phyloP scores from a whole-genome alignment of 2,113 vertebrate genomes.

The Zosterops lateralis region DNA sequence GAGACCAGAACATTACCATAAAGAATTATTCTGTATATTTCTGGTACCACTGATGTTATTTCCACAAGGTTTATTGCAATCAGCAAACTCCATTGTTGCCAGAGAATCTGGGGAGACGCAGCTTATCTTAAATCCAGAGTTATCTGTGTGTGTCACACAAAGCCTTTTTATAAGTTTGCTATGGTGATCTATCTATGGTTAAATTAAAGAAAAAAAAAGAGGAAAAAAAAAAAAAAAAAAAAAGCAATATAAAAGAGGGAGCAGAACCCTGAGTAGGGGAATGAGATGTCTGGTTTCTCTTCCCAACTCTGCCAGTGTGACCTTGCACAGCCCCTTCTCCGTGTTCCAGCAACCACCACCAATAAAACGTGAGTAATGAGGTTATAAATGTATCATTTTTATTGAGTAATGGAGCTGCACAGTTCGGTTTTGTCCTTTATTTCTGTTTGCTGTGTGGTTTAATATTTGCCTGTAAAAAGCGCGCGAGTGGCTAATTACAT shows the following conservation, averaged over 20 bases:
- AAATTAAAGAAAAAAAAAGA: background rate
- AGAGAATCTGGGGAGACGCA: background rate
- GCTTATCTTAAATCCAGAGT: background rate
- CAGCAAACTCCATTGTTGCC: background rate
- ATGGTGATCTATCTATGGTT: background rate
- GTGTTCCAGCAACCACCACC: background rate
- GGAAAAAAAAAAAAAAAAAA: background rate
- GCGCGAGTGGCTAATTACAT: constrained; percentile 8
- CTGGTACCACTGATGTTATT: background rate
- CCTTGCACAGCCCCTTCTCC: constrained; percentile 19
- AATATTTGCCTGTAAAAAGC: background rate
- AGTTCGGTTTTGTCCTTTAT: background rate
- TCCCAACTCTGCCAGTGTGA: background rate
- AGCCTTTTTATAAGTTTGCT: background rate
- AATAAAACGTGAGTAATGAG: constrained; percentile 51
- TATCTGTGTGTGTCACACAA: background rate
- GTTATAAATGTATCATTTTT: constrained; percentile 44
- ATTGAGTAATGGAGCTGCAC: background rate
- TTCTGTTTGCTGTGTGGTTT: constrained; percentile 28
- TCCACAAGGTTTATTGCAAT: background rate
- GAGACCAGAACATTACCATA: background rate
- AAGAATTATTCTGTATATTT: background rate
- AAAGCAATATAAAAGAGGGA: background rate
- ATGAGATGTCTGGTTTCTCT: background rate
- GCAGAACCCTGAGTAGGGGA: background rate